Evolutionary conservation across 2,888 invertebrate species (phyloP).

Genomic region (Dysmachus trigonus): DNA sequence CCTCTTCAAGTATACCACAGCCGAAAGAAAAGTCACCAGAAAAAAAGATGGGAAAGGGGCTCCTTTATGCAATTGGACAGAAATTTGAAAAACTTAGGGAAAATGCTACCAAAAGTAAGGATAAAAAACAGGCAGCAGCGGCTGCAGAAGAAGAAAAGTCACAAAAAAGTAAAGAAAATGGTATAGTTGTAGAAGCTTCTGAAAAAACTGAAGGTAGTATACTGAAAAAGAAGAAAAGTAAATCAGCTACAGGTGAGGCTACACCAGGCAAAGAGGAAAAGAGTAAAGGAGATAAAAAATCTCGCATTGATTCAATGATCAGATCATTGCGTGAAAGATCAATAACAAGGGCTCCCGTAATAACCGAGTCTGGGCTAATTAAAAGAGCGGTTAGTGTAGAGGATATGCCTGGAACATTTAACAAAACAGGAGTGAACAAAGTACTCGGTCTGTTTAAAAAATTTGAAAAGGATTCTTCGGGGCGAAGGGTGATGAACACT

Average conservation of each 20-base stretch:
- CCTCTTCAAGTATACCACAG: conserved; percentile 52
- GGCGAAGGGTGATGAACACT: conserved; percentile 58
- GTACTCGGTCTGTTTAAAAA: conserved; percentile 82
- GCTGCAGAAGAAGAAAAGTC: conserved; percentile 51
- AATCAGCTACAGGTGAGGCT: conserved; percentile 51
- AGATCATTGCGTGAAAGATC: conserved; percentile 74
- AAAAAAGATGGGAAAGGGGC: conserved; percentile 70
- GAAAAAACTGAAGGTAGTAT: conserved; percentile 55
- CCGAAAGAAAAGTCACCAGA: conserved; percentile 65
- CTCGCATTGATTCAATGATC: conserved; percentile 68
- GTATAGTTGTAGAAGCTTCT: background rate
- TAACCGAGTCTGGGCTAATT: conserved; percentile 74
- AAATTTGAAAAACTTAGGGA: conserved; percentile 75
- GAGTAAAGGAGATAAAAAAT: conserved; percentile 60
- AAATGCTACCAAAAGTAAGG: conserved; percentile 64
- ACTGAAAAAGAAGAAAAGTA: conserved; percentile 65
- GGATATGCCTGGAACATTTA: conserved; percentile 69
- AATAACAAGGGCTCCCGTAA: conserved; percentile 68
- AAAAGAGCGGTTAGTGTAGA: conserved; percentile 79
- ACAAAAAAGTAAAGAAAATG: conserved; percentile 50
- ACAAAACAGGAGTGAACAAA: conserved; percentile 76
- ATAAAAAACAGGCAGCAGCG: conserved; percentile 51
- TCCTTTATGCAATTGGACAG: conserved; percentile 80
- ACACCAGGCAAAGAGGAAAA: conserved; percentile 52
- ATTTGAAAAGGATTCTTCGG: conserved; percentile 71